phyloP scores from a whole-genome alignment of 1,140 invertebrate species.

The Zaprionus tsacasi region DNA sequence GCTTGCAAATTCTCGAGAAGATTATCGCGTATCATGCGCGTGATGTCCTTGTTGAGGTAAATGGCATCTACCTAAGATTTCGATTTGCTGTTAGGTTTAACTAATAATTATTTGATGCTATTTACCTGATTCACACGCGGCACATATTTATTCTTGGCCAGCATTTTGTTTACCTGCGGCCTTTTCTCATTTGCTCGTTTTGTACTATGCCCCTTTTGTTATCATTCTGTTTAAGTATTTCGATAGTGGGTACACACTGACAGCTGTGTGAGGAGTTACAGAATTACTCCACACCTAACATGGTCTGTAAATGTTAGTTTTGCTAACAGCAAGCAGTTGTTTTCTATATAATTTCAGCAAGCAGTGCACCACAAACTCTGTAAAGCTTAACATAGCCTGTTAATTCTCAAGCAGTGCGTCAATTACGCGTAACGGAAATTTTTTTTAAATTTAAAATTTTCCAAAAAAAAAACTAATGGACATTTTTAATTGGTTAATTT shows the following conservation, averaged over 20 bases:
- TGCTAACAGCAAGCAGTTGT: not conserved
- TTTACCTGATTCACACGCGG: constrained; percentile 84
- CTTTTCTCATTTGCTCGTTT: constrained; percentile 36
- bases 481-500: no score
- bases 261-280: not conserved
- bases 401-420: no score
- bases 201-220: constrained; percentile 72
- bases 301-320: not conserved
- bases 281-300: not conserved
- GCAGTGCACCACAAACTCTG: no score
- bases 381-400: no score
- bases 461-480: no score
- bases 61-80: constrained; percentile 85
- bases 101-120: not conserved
- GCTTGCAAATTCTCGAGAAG: constrained; percentile 85
- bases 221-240: constrained; percentile 36
- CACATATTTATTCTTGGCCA: constrained; percentile 77
- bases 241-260: constrained; percentile 21
- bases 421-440: no score
- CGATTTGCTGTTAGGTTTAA: constrained; percentile 12
- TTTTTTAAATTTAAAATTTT: no score
- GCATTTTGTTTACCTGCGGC: constrained; percentile 63
- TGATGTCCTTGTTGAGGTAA: constrained; percentile 86
- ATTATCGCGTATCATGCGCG: constrained; percentile 85
- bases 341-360: no score